Evolutionary conservation across 2,888 invertebrate genomes (phyloP), one percentile per base, ranked within the genome.

Genomic region (Andrena bucephala): DNA sequence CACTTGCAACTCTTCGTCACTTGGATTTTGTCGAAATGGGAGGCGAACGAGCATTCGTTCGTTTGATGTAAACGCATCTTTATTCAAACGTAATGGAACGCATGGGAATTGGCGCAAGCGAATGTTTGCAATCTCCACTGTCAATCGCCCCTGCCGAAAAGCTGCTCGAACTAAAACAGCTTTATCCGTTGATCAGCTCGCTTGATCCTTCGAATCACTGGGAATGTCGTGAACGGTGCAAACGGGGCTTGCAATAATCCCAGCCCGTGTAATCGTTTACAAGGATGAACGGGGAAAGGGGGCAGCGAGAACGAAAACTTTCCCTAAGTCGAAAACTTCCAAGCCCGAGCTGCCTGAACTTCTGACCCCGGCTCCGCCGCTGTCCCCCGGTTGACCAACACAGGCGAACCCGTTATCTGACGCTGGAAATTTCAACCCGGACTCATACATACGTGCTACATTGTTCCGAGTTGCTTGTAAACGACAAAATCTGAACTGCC

Each of bases 301-400:
- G 73, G 16, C 48, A 62, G 60, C 36, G 77, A 62, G 67, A 80
- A 77, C 65, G 68, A 77, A 83, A 84, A 77, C 77, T 83, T 86
- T 77, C 54, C 20, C 31, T 62, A 63, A 80, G 71, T 74, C 77
- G 84, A 82, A 85, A 86, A 83, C 66, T 67, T 60, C 57, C 54
- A 67, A 76, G 75, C 71, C 78, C 76, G 72, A 82, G 65, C 78
- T 69, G 63, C 42, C 52, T 79, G 86, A 86, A 86, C 86, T 83
- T 81, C 75, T 77, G 82, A 83, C 84, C 80, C 29, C 59, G 52
- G 31, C 62, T 36, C 33, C 57, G 42, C 50, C 67, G 60, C 36
- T 69, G 67, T 57, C 50, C 67, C 68, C 13, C 57, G 54, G 48
- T 70, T 74, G 66, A 62, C 76, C 78, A 70, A 67, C 57, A 33